Percentiles rank a stretch among this genome's conserved stretches.
phyloP scores from a whole-genome alignment of 2,113 vertebrate species.

The Semnopithecus entellus region DNA sequence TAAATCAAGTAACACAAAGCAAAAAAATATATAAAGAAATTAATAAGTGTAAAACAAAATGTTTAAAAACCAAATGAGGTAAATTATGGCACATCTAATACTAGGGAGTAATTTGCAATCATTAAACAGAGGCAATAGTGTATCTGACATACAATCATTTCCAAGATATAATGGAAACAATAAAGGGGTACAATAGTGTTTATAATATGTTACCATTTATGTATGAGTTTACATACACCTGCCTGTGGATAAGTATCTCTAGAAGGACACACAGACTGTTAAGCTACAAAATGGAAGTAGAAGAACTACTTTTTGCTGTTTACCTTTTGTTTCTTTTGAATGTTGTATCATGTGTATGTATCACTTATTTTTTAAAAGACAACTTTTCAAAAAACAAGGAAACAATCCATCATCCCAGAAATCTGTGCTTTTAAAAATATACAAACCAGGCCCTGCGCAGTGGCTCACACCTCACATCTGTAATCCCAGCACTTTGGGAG shows the following conservation, averaged over 20 bases:
- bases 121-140: background rate
- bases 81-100: background rate
- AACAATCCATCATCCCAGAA: background rate
- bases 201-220: background rate
- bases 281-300: background rate
- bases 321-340: background rate
- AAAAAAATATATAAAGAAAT: no score
- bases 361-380: background rate
- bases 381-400: background rate
- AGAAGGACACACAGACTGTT: background rate
- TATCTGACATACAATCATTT: background rate
- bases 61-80: background rate
- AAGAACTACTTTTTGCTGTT: background rate
- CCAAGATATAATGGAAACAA: background rate
- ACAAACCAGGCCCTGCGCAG: accelerated
- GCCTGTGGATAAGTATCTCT: background rate
- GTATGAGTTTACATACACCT: background rate
- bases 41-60: no score
- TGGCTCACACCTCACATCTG: no score
- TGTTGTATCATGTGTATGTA: background rate
- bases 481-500: no score
- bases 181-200: background rate
- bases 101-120: background rate
- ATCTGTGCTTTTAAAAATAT: background rate
- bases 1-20: no score